Evolutionary conservation across 2,888 invertebrate species (phyloP).

Genomic region (Sicus ferrugineus): DNA sequence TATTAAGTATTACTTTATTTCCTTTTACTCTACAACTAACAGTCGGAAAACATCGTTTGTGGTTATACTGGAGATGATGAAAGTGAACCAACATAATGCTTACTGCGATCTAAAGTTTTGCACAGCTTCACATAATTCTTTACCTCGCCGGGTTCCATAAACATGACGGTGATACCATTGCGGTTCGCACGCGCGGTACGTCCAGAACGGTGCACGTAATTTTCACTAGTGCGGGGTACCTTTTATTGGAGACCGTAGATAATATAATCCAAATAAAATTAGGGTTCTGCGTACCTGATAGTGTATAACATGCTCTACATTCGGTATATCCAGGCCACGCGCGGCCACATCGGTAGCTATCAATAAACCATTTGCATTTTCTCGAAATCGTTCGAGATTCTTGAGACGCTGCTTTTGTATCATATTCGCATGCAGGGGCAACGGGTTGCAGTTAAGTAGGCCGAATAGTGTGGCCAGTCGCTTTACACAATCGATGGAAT

Average conservation of each 20-base stretch:
- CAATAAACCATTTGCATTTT: slow-evolving; percentile 76
- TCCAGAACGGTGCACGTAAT: slow-evolving; percentile 96
- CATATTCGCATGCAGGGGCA: slow-evolving; percentile 89
- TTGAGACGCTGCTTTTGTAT: slow-evolving; percentile 91
- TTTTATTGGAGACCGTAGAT: slow-evolving; percentile 33
- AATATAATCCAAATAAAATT: not conserved
- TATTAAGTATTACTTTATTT: no score
- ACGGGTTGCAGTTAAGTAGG: slow-evolving; percentile 75
- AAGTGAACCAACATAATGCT: no score
- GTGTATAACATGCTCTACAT: slow-evolving; percentile 94
- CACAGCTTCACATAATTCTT: slow-evolving; percentile 82
- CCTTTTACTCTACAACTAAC: no score
- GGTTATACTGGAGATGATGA: no score
- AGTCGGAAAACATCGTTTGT: no score
- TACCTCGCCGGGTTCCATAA: slow-evolving; percentile 90
- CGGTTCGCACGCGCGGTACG: slow-evolving; percentile 91
- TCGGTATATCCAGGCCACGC: slow-evolving; percentile 93
- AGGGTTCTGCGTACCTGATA: slow-evolving; percentile 71
- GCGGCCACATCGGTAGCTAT: slow-evolving; percentile 98
- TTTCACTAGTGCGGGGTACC: slow-evolving; percentile 93
- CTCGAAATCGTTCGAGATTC: slow-evolving; percentile 88
- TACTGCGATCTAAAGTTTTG: slow-evolving; percentile 84
- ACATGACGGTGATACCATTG: slow-evolving; percentile 88
- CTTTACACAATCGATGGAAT: slow-evolving; percentile 92
- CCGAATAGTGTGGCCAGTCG: slow-evolving; percentile 76